These are phyloP conservation scores for Drosophila ezoana DNA, from an alignment of 2,888 invertebrate genomes.

Conservation along the genomic window DNA sequence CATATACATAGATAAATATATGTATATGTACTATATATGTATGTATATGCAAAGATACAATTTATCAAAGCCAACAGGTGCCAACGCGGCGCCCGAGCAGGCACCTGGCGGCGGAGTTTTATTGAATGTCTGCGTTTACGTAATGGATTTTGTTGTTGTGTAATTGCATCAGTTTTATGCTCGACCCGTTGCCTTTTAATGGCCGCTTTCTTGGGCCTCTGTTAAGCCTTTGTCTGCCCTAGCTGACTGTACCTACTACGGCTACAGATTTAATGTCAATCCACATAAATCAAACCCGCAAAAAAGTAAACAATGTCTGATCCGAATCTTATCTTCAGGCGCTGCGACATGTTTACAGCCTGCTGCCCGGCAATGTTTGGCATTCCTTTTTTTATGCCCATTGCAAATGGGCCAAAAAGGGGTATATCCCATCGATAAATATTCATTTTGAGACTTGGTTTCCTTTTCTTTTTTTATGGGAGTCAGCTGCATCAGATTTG, in stretches of 20 bases:
- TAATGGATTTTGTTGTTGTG: constrained; percentile 53
- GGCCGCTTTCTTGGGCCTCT: not conserved
- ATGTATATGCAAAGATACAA: not conserved
- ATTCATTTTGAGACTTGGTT: too few relatives aligned
- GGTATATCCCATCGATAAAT: too few relatives aligned
- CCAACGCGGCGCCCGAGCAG: constrained; percentile 6
- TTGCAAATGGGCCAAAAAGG: not conserved
- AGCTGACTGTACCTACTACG: not conserved
- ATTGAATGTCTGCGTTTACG: constrained; percentile 63
- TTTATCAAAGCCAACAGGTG: constrained; percentile 58
- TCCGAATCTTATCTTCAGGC: constrained; percentile 41
- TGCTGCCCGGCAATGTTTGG: constrained; percentile 18
- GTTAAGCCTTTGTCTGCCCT: constrained; percentile 30
- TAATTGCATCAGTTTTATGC: constrained; percentile 66
- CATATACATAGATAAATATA: not conserved
- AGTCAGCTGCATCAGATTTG: too few relatives aligned
- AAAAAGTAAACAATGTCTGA: constrained; percentile 20
- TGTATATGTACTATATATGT: not conserved
- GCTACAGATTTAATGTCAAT: constrained; percentile 29
- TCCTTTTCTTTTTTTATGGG: too few relatives aligned
- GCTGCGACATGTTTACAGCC: constrained; percentile 38
- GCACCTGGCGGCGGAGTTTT: constrained; percentile 38
- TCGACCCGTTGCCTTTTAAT: constrained; percentile 31
- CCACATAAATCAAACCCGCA: constrained; percentile 41
- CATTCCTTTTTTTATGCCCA: not conserved